Conservation (phyloP, 2,797 vertebrate genomes). For the Halcyon chelicuti region DNA sequence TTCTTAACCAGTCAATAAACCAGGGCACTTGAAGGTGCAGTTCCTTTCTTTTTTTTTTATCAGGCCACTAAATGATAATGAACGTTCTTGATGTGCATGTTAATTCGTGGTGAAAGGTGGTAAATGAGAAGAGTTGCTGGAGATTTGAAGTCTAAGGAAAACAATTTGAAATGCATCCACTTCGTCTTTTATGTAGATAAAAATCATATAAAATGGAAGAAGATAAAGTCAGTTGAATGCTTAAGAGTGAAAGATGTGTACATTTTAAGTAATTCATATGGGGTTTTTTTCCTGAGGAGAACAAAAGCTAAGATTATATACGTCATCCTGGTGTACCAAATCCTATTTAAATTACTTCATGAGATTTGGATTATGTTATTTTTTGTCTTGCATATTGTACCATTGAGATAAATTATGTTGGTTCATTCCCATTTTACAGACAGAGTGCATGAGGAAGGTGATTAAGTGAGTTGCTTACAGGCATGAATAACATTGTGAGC, state of each 20-base stretch:
- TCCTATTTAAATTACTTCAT: slow-evolving; percentile 78
- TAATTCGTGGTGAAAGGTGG: slow-evolving; percentile 62
- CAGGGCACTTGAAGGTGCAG: background rate
- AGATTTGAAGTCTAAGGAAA: slow-evolving; percentile 40
- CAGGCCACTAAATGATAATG: slow-evolving; percentile 24
- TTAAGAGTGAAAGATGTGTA: slow-evolving; percentile 70
- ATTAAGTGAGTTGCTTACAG: slow-evolving; percentile 47
- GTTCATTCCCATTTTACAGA: slow-evolving; percentile 44
- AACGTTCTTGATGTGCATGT: slow-evolving; percentile 52
- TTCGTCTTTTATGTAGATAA: slow-evolving; percentile 53
- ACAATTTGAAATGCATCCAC: slow-evolving; percentile 9
- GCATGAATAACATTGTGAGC: slow-evolving; percentile 40
- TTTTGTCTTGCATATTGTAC: slow-evolving; percentile 63
- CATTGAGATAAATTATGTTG: slow-evolving; percentile 47
- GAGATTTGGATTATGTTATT: slow-evolving; percentile 62
- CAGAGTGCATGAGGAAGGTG: background rate
- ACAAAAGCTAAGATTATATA: slow-evolving; percentile 60
- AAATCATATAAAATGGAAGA: slow-evolving; percentile 58
- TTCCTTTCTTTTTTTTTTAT: slow-evolving; percentile 16
- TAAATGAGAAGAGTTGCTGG: slow-evolving; percentile 13
- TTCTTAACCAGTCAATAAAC: background rate
- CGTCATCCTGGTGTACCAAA: slow-evolving; percentile 71
- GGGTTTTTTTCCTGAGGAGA: slow-evolving; percentile 57
- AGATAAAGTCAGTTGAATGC: slow-evolving; percentile 49
- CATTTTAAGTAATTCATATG: slow-evolving; percentile 50